These are phyloP conservation scores for Argyra leucocephala DNA, from an alignment of 2,888 invertebrate genomes.

Conservation along the genomic window DNA sequence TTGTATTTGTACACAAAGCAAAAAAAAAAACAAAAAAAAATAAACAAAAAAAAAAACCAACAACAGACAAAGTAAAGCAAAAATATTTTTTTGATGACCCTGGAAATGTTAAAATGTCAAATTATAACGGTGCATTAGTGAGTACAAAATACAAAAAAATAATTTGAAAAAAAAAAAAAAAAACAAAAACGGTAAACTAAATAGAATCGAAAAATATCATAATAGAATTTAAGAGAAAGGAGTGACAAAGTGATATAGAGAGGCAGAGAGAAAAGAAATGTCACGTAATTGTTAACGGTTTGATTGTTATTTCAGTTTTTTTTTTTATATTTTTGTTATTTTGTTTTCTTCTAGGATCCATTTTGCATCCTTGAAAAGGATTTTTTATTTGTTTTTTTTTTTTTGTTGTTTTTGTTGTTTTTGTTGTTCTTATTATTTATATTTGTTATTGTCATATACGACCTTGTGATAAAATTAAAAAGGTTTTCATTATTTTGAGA, in stretches of 20 bases:
- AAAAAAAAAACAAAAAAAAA: not conserved
- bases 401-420: no score
- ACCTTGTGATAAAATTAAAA: no score
- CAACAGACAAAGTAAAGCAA: not conserved
- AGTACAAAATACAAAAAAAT: not conserved
- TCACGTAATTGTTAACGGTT: conserved; percentile 6
- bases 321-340: no score
- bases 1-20: not conserved
- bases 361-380: no score
- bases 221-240: not conserved
- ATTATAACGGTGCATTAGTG: conserved; percentile 6
- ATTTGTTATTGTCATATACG: no score
- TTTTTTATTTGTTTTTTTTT: no score
- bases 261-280: not conserved
- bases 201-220: not conserved
- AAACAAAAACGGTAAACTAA: not conserved
- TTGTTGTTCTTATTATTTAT: no score
- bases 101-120: conserved; percentile 6
- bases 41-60: not conserved
- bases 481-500: no score
- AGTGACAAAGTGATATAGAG: not conserved
- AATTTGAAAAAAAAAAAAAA: not conserved
- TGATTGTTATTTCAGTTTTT: not conserved
- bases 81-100: not conserved
- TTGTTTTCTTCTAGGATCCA: no score